Base-by-base conservation (phyloP, 2,113 vertebrate genomes). In the Dipodomys ordii region DNA sequence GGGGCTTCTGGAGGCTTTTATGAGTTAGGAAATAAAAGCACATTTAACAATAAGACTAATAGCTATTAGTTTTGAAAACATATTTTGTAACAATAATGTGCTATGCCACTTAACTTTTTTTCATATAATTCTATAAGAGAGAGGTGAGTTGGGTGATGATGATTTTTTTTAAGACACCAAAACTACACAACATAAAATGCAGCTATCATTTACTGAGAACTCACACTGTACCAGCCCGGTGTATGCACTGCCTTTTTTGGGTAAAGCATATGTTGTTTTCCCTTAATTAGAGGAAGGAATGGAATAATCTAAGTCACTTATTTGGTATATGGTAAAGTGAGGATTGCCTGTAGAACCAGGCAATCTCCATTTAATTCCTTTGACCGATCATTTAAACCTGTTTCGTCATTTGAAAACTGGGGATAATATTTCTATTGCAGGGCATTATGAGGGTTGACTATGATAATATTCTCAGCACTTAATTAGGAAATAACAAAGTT, bases 61-160 rank as follows among this genome's bases (percentile, higher is more conserved):
- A 62, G 11, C 44, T 83, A 64, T 88, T 19, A n/a, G 44, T 87
- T 62, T 64, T 83, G 64, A 88, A 30, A 35, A 49, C 19, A 49
- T 92, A 57, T 30, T 23, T 20, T 53, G 23, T 57, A 25, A 25
- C 20, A 46, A 3, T 57, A n/a, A 1, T n/a, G 0, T 39, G 30
- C 60, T 53, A 18, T 67, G n/a, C 32, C 11, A 30, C 2, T 20
- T 77, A 3, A 49, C 39, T 7, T 28, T 74, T 74, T 71, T 57
- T 67, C 11, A 32, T 67, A 91, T 87, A 44, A 72, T 93, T 93
- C 74, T 25, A 11, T 18, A 83, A 93, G 68, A 90, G 49, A 81
- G 76, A 65, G 32, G 0, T 69, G 64, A 86, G 22, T 83, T 87
- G 39, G 46, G 49, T 23, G 12, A 46, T 69, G 32, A 57, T 57